A percentile compares a stretch with the other conserved stretches of the same genome.
Conservation (phyloP, 2,797 vertebrate genomes). For the Yasuhikotakia modesta region DNA sequence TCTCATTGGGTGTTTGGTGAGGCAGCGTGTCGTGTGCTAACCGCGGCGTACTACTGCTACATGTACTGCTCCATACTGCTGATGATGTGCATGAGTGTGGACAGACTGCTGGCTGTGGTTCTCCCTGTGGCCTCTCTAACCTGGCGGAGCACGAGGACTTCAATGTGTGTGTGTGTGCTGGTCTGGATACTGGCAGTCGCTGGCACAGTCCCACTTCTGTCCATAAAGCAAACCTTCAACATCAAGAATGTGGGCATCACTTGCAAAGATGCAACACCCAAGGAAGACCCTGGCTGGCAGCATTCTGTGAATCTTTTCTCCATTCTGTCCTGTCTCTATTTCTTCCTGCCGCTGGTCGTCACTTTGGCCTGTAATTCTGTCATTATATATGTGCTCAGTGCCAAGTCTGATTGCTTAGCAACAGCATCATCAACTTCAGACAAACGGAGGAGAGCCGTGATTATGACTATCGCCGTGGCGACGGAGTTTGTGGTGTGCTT, state of each 20-base stretch:
- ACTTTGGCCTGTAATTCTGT: conserved; percentile 78
- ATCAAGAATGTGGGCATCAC: conserved; percentile 79
- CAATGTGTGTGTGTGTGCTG: conserved; percentile 70
- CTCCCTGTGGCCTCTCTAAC: conserved; percentile 84
- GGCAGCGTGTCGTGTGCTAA: conserved; percentile 80
- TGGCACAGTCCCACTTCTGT: conserved; percentile 79
- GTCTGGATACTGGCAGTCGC: conserved; percentile 81
- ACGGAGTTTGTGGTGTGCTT: conserved; percentile 87
- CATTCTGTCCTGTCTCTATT: conserved; percentile 78
- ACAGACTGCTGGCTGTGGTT: conserved; percentile 87
- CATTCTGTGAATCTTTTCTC: conserved; percentile 78
- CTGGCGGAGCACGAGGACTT: conserved; percentile 78
- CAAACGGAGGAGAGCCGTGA: conserved; percentile 78
- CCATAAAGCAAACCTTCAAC: conserved; percentile 75
- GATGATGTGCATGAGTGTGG: conserved; percentile 85
- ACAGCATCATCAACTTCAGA: conserved; percentile 63
- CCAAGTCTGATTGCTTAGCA: conserved; percentile 10
- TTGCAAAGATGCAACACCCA: conserved; percentile 82
- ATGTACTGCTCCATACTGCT: conserved; percentile 92
- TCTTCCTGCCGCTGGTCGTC: conserved; percentile 83
- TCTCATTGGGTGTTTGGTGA: conserved; percentile 86
- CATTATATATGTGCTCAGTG: conserved; percentile 80
- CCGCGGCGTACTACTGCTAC: conserved; percentile 86
- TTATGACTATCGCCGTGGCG: conserved; percentile 82
- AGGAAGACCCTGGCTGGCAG: conserved; percentile 9